phyloP scores from a whole-genome alignment of 2,113 vertebrate genomes.

The Capreolus pygargus region DNA sequence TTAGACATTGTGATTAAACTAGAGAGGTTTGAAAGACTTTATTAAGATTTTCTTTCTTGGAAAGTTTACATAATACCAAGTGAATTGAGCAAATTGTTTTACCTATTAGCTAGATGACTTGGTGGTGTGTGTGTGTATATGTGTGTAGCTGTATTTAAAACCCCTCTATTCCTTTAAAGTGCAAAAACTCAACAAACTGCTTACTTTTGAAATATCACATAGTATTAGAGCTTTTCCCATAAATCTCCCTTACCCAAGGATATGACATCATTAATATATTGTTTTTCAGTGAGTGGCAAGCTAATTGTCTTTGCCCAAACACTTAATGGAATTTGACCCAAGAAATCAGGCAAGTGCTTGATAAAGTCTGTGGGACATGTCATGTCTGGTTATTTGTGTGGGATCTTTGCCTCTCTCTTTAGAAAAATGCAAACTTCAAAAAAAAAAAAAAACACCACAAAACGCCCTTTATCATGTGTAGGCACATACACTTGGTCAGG shows the following conservation, averaged over 20 bases:
- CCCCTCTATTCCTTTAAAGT: background rate
- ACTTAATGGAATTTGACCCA: background rate
- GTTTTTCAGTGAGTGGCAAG: background rate
- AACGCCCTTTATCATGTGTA: background rate
- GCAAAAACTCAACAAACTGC: background rate
- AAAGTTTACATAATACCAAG: slow-evolving; percentile 10
- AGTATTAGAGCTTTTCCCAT: background rate
- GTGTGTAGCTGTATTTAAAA: background rate
- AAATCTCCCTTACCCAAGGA: background rate
- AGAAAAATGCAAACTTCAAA: background rate
- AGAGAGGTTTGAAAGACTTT: background rate
- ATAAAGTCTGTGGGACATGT: background rate
- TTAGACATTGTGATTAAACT: background rate
- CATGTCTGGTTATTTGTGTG: background rate
- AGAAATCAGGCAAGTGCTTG: background rate
- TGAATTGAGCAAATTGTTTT: slow-evolving; percentile 29
- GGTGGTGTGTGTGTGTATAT: background rate
- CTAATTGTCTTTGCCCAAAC: background rate
- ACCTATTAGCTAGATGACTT: background rate
- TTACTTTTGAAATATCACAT: background rate
- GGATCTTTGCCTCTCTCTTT: background rate
- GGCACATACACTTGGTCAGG: background rate
- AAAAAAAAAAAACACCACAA: background rate
- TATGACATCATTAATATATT: background rate
- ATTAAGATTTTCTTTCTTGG: background rate